Evolutionary conservation across 2,888 invertebrate species (phyloP), one percentile per base, ranked within the genome.

Genomic region (Craniophora ligustri): DNA sequence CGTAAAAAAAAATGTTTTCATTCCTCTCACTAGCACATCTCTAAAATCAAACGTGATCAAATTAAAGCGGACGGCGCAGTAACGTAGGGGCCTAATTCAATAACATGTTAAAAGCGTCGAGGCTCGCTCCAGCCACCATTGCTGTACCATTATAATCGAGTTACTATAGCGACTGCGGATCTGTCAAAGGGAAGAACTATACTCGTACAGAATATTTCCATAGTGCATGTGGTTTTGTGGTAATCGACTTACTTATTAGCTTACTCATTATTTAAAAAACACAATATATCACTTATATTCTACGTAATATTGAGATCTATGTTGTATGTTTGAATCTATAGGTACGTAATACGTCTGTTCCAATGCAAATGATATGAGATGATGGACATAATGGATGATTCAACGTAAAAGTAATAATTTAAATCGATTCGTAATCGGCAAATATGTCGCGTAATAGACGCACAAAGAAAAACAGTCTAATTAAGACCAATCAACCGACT

Each of bases 21-120:
- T 30, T 2, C 6, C 5, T 5, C 6, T 5, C 18, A 2, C 45
- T 7, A 18, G 6, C 32, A n/a, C 53, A 56, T 32, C 50, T 38
- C 18, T 21, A 49, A 72, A 72, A 72, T 73, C 71, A 61, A 56
- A 56, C 54, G 39, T 74, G 71, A 72, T 41, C 14, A 19, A 46
- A 65, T 72, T 70, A 71, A 49, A 56, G 15, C 32, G 48, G 51
- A 35, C 53, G 13, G 51, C 54, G 38, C 49, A 50, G 75, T 59
- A 67, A 63, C 63, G 56, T 26, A 41, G 49, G 28, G 1, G n/a
- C 23, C n/a, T 70, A 72, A 72, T 45, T 59, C 42, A 45, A 72
- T 72, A 74, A 72, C 47, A 36, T 30, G 67, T 36, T 74, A 53
- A 71, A 74, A 74, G 64, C 67, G 57, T 45, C 11, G 31, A 48